phyloP scores from a whole-genome alignment of 2,113 vertebrate genomes.

The Melanerpes aurifrons region DNA sequence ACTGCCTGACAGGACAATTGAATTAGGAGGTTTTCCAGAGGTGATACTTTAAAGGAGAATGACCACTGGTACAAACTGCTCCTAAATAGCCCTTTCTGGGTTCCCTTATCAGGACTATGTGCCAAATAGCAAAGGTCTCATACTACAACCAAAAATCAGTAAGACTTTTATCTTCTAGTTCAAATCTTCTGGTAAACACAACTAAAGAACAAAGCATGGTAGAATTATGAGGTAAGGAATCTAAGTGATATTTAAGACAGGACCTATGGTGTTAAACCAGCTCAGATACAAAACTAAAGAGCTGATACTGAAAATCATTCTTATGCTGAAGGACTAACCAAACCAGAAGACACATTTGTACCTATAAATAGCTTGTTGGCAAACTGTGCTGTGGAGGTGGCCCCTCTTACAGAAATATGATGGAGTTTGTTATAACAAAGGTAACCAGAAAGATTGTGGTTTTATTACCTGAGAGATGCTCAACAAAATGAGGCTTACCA shows the following conservation, averaged over 20 bases:
- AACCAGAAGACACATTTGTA: neutral
- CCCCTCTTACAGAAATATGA: rapidly evolving
- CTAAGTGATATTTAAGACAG: neutral
- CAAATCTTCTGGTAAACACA: neutral
- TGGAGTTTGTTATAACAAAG: neutral
- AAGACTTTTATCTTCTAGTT: neutral
- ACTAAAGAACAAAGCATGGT: neutral
- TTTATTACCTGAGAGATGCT: neutral
- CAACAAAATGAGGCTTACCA: neutral
- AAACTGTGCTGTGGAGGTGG: neutral
- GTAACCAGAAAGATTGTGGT: neutral
- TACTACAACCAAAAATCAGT: neutral
- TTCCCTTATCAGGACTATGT: neutral
- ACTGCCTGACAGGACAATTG: neutral
- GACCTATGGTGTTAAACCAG: neutral
- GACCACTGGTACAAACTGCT: neutral
- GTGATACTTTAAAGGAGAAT: neutral
- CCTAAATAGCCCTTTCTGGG: neutral
- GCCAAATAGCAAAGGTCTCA: neutral
- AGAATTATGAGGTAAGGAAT: neutral
- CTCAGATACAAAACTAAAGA: neutral
- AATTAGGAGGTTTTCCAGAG: constrained; percentile 26
- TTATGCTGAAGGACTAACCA: neutral
- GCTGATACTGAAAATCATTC: neutral
- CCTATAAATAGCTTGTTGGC: neutral